Evolutionary conservation across 2,113 vertebrate species (phyloP).

Genomic region (Cromileptes altivelis): DNA sequence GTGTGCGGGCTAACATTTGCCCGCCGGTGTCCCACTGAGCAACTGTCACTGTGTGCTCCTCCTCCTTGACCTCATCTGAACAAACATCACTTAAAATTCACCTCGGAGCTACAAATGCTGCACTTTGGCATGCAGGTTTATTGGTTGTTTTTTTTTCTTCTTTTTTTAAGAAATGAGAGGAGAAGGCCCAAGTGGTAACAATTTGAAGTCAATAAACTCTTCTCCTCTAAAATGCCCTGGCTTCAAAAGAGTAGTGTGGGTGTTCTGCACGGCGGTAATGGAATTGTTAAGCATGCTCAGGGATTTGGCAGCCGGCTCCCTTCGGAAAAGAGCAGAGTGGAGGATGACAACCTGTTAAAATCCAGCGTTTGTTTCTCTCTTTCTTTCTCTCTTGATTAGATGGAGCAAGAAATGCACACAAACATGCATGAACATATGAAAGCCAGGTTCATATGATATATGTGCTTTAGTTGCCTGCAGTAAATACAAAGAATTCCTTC

Average conservation of each 20-base stretch:
- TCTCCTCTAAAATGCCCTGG: slow-evolving; percentile 62
- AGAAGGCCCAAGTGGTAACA: slow-evolving; percentile 82
- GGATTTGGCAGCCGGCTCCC: slow-evolving; percentile 71
- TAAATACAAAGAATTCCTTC: slow-evolving; percentile 6
- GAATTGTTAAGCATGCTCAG: slow-evolving; percentile 78
- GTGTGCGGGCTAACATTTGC: slow-evolving; percentile 44
- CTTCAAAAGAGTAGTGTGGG: slow-evolving; percentile 82
- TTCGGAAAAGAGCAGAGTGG: slow-evolving; percentile 65
- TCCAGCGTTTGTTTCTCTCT: slow-evolving; percentile 47
- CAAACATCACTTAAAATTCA: slow-evolving; percentile 29
- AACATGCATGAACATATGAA: slow-evolving; percentile 17
- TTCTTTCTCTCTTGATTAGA: slow-evolving; percentile 29
- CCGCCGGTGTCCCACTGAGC: slow-evolving; percentile 4
- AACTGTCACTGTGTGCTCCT: slow-evolving; percentile 26
- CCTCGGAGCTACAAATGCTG: slow-evolving; percentile 17
- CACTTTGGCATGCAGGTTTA: slow-evolving; percentile 75
- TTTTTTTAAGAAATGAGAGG: slow-evolving; percentile 49
- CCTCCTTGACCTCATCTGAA: slow-evolving; percentile 29
- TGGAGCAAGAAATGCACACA: slow-evolving; percentile 37
- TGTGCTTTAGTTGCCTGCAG: background rate
- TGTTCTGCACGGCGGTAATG: slow-evolving; percentile 77
- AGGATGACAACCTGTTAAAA: slow-evolving; percentile 80
- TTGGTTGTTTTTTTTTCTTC: slow-evolving; percentile 71
- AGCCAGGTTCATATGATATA: background rate
- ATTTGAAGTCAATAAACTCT: slow-evolving; percentile 86